phyloP scores from a whole-genome alignment of 37 sponge, comb jelly and placozoan genomes.

The Crambe crambe region DNA sequence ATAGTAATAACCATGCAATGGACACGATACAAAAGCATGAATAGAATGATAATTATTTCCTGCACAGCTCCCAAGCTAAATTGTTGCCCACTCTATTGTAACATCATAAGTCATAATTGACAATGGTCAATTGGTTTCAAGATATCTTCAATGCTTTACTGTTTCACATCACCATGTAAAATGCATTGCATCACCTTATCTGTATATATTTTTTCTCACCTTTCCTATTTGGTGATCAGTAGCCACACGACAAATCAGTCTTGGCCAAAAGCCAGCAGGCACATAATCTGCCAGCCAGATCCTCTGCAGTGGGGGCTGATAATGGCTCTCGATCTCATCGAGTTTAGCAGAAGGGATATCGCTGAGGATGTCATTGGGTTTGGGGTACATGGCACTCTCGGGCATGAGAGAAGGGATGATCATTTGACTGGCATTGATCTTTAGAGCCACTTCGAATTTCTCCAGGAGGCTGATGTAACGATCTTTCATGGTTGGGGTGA shows the following conservation, averaged over 20 bases:
- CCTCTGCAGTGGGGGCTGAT: slow-evolving; percentile 47
- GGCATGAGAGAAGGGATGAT: slow-evolving; percentile 89
- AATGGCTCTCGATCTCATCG: background rate
- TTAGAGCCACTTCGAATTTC: slow-evolving; percentile 84
- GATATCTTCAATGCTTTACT: too few relatives aligned
- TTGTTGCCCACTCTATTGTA: too few relatives aligned
- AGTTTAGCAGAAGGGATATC: background rate
- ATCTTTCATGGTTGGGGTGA: slow-evolving; percentile 26
- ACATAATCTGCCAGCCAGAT: slow-evolving; percentile 78
- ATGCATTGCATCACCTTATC: too few relatives aligned
- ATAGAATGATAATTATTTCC: too few relatives aligned
- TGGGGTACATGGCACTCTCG: slow-evolving; percentile 24
- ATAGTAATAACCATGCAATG: too few relatives aligned
- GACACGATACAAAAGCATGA: too few relatives aligned
- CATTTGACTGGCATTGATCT: slow-evolving; percentile 49
- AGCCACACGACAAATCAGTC: slow-evolving; percentile 80
- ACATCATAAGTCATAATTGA: too few relatives aligned
- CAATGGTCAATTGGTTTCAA: too few relatives aligned
- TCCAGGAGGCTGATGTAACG: slow-evolving; percentile 72
- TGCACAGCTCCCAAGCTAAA: too few relatives aligned
- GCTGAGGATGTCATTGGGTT: slow-evolving; percentile 23
- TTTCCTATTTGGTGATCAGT: slow-evolving; percentile 61
- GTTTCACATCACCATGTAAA: too few relatives aligned
- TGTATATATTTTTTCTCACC: too few relatives aligned
- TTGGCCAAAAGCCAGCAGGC: slow-evolving; percentile 90